phyloP scores from a whole-genome alignment of 2,113 vertebrate genomes.

The Tenebrosternarchus preto region DNA sequence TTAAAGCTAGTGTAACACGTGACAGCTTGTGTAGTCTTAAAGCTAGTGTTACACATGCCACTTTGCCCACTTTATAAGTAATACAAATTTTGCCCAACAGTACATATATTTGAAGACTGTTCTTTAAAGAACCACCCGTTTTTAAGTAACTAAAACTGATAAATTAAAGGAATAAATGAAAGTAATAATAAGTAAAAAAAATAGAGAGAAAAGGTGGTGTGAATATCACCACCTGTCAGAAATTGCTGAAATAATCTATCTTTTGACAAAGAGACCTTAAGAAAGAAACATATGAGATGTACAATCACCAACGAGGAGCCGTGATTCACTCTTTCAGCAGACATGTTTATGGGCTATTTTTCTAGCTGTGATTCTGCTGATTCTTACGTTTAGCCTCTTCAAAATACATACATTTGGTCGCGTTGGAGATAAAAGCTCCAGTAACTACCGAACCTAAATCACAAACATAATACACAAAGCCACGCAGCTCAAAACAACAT shows the following conservation, averaged over 20 bases:
- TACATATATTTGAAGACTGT: constrained; percentile 4
- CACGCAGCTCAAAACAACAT: constrained; percentile 57
- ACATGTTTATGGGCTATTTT: background rate
- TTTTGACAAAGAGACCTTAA: background rate
- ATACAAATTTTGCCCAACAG: background rate
- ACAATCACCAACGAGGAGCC: background rate
- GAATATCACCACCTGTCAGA: too few relatives aligned
- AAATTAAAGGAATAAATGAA: constrained; percentile 62
- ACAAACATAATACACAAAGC: constrained; percentile 54
- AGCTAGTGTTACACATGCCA: constrained; percentile 45
- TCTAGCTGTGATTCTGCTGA: background rate
- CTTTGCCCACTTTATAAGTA: too few relatives aligned
- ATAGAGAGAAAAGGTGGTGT: too few relatives aligned
- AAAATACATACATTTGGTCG: constrained; percentile 8
- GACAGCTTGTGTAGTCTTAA: constrained; percentile 19
- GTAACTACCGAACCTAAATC: background rate
- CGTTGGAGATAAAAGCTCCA: background rate
- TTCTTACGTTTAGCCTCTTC: background rate
- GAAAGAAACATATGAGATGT: background rate
- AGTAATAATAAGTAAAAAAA: background rate
- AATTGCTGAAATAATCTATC: background rate
- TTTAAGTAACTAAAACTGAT: constrained; percentile 66
- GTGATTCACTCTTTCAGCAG: background rate
- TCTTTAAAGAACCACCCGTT: constrained; percentile 59
- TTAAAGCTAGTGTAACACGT: constrained; percentile 39